Evolutionary conservation across 2,888 invertebrate species (phyloP), one percentile per base, ranked within the genome.

Genomic region (Hirudinaria manillensis): DNA sequence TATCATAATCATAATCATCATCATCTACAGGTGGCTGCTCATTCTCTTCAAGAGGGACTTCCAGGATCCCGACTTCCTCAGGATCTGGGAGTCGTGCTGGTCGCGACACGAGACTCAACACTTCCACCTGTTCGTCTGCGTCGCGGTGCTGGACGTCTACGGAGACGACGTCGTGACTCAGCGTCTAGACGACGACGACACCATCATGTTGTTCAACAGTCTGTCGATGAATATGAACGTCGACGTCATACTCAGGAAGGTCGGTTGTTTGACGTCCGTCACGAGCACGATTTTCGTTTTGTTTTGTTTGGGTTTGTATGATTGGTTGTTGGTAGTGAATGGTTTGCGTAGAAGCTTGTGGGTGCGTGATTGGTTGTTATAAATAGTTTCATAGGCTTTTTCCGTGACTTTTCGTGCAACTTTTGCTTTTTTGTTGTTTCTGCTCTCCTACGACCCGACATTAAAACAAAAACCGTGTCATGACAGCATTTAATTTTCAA

Each of bases 201-300:
- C 95, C 91, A 87, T 97, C 74, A 87, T 96, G 76, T 93, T 96
- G 85, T 97, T 97, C 84, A 94, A 94, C 83, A 94, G 94, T 16
- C 87, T 97, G 80, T 94, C 96, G 32, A 94, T 94, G 92, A 96
- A 95, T 84, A 97, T 97, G 96, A 94, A 95, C 84, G 95, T 94
- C 0, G 90, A 91, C 66, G 87, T 94, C 27, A 93, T 96, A 76
- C 87, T 95, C 51, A 89, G 93, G 78, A 96, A 96, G 87, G 89
- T 88, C 80, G 61, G 75, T 2, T 24, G 32, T 13, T 6, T 34
- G 38, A 32, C 29, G 32, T 45, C 21, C 7, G 36, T 29, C 24
- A 19, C 13, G 32, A 19, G 2, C 51, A 72, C 13, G 27, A 29
- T 36, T 13, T 73, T n/a, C 27, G 73, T 24, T 61, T 24, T 32